Evolutionary conservation across 2,888 invertebrate species (phyloP).

Genomic region (Panzeria rudis): DNA sequence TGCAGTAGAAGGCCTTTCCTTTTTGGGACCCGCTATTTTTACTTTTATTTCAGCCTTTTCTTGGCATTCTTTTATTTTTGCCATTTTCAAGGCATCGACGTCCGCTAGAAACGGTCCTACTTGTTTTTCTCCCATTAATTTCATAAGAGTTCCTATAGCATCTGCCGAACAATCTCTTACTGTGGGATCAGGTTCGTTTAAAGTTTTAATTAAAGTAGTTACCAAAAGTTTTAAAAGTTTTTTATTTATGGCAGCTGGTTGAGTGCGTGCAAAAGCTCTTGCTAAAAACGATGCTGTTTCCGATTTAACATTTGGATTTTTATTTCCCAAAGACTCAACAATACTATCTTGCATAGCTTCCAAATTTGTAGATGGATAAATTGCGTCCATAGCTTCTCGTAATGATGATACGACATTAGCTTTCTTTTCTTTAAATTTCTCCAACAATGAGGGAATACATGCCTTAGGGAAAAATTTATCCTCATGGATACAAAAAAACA

Average conservation of each 20-base stretch:
- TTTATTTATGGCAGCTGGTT: conserved; percentile 92
- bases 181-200: conserved; percentile 89
- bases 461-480: conserved; percentile 81
- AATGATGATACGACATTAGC: conserved; percentile 93
- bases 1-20: conserved; percentile 83
- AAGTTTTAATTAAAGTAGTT: conserved; percentile 89
- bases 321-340: conserved; percentile 93
- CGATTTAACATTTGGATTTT: conserved; percentile 95
- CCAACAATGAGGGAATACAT: conserved; percentile 91
- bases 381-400: conserved; percentile 95
- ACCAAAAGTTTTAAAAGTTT: conserved; percentile 94
- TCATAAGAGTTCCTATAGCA: conserved; percentile 96
- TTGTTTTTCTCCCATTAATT: conserved; percentile 96
- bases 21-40: conserved; percentile 87
- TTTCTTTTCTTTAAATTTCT: conserved; percentile 99
- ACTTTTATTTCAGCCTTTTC: conserved; percentile 95
- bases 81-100: conserved; percentile 94
- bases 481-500: background rate
- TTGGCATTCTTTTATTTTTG: conserved; percentile 96
- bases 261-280: conserved; percentile 92
- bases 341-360: conserved; percentile 94
- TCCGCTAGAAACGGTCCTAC: conserved; percentile 94
- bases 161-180: conserved; percentile 97
- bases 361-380: conserved; percentile 91
- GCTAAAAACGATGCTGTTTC: conserved; percentile 94